Percentiles rank a stretch among this genome's conserved stretches.
These are phyloP conservation scores for Sylvilagus floridanus DNA, from an alignment of 2,797 vertebrate species.

Conservation along the genomic window DNA sequence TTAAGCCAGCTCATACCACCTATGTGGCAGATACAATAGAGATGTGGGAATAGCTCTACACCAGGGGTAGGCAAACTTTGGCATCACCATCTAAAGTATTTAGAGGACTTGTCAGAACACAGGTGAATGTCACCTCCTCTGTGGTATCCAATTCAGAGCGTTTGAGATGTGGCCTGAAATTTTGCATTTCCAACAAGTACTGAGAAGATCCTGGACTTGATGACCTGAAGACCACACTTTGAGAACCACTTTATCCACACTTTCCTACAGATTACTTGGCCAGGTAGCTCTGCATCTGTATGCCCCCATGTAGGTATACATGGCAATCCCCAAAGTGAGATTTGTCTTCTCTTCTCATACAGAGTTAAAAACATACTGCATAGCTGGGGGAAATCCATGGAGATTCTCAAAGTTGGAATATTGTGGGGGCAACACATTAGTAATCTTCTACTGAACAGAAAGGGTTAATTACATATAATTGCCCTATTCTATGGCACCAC, in stretches of 20 bases:
- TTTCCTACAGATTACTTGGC: neutral
- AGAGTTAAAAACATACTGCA: neutral
- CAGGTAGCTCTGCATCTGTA: neutral
- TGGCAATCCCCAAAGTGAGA: neutral
- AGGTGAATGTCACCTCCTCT: no score
- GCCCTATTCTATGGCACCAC: neutral
- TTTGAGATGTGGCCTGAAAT: neutral
- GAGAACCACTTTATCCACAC: neutral
- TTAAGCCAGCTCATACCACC: neutral
- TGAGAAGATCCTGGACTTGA: neutral
- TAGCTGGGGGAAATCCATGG: neutral
- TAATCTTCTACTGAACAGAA: neutral
- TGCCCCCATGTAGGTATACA: neutral
- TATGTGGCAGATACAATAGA: neutral
- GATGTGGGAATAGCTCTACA: neutral
- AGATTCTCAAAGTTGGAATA: slow-evolving; percentile 39
- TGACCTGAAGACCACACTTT: neutral
- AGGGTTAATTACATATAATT: neutral
- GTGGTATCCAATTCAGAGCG: neutral
- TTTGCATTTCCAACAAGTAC: neutral
- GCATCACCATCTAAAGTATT: neutral
- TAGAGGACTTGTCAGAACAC: neutral
- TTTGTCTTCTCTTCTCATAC: neutral
- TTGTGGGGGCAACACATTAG: neutral
- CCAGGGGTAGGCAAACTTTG: neutral